Base-by-base conservation (phyloP, 1,140 invertebrate species). In the Penaeus chinensis region DNA sequence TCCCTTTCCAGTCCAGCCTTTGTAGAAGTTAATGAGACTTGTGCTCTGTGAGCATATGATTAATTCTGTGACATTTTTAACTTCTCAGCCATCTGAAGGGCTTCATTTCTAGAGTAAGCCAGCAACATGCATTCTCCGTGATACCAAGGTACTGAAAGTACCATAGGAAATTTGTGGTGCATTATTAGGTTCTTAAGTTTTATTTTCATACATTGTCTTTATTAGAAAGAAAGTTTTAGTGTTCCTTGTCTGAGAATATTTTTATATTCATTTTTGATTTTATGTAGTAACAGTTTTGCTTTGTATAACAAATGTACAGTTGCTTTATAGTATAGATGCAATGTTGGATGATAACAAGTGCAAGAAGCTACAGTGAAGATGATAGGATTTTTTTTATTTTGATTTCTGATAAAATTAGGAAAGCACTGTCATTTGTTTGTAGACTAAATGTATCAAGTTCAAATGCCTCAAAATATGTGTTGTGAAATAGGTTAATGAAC, bases 241-340 rank as follows among this genome's bases (percentile, higher is more conserved):
- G 82, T 84, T 84, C 82, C 69, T 76, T 84, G 82, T 83, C 82
- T 66, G 65, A 84, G 82, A 84, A 76, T 84, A 84, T 84, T 84
- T 84, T 84, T 84, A 83, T 84, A 84, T 84, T 74, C 20, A 54
- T 74, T 84, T 84, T n/a, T 54, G 42, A 76, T 74, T 84, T 54
- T 84, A 84, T 60, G 54, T 84, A 84, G 82, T 66, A 69, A 76
- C 82, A 76, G 62, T 61, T 84, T 27, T 83, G 69, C 37, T 62
- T 60, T 76, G 71, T 24, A 74, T 84, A 84, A 60, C 32, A 76
- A 84, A 74, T 47, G 62, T 84, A 71, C 82, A 84, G 82, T 84
- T 76, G 82, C 82, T 83, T 83, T 16, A 27, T 84, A 60, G 60
- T 60, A 27, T 84, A 84, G 27, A 22, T 71, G 60, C 69, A 62